These are phyloP conservation scores for Sebastiscus tertius DNA, from an alignment of 2,797 vertebrate genomes.

Conservation along the genomic window DNA sequence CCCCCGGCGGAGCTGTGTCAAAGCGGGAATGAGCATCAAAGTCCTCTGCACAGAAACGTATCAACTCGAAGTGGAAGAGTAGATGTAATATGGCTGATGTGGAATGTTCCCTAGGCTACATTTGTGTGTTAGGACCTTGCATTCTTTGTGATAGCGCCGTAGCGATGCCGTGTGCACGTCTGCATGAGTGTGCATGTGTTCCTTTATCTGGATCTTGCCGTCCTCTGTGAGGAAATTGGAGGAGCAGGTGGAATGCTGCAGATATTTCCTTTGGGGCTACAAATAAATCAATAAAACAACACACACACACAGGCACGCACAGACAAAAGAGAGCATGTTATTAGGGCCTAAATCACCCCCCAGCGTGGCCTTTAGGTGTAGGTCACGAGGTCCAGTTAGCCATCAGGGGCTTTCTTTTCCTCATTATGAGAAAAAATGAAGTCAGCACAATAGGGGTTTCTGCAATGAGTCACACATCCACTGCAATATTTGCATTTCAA, in stretches of 20 bases:
- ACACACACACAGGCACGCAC: neutral
- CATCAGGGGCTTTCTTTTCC: constrained; percentile 49
- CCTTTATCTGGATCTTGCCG: constrained; percentile 34
- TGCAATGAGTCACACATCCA: constrained; percentile 35
- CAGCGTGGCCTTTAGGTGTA: constrained; percentile 30
- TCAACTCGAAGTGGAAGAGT: constrained; percentile 10
- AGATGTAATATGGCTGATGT: neutral
- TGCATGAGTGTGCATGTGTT: neutral
- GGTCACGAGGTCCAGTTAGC: constrained; percentile 17
- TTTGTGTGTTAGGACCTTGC: constrained; percentile 10
- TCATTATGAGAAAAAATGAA: constrained; percentile 53
- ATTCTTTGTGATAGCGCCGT: constrained; percentile 55
- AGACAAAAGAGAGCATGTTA: constrained; percentile 51
- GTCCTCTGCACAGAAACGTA: neutral
- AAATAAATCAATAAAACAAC: constrained; percentile 72
- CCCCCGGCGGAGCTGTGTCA: neutral
- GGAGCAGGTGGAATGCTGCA: constrained; percentile 78
- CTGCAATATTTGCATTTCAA: constrained; percentile 37
- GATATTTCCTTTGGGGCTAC: constrained; percentile 58
- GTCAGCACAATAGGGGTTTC: constrained; percentile 8
- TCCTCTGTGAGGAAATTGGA: constrained; percentile 65
- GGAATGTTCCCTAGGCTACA: constrained; percentile 61
- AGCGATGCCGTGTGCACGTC: constrained; percentile 30
- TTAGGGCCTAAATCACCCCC: constrained; percentile 26
- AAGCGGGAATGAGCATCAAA: constrained; percentile 4